Evolutionary conservation across 2,888 invertebrate genomes (phyloP), one percentile per base, ranked within the genome.

Genomic region (Mythimna ferrago): DNA sequence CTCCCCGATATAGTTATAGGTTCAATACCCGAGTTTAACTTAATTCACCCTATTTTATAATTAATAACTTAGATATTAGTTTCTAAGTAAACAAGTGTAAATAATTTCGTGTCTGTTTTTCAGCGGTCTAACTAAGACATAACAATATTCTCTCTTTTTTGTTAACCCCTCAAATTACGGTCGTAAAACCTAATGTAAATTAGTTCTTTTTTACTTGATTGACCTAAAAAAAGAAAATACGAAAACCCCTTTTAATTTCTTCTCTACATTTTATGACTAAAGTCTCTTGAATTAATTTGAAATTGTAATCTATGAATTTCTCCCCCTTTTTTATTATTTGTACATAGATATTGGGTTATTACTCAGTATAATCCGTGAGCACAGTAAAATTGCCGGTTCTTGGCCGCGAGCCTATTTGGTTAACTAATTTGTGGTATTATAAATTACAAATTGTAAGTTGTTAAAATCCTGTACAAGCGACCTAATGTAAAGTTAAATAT

Each of bases 401-500:
- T 84, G 81, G 84, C 77, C 56, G 58, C 58, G 64, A 60, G 82
- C 80, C 76, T 81, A 79, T 84, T 84, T 84, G 75, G 73, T 74
- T 81, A 76, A 80, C 84, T 82, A 84, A 84, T 84, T 84, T 84
- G 84, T 58, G 82, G 84, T 82, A 66, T 74, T 68, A 84, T 82
- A 84, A 74, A 84, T 84, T 84, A 65, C 70, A 57, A 79, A 76
- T 73, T 76, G 76, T 76, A 83, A 72, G 56, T 81, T 75, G 75
- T 60, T 73, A 73, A 73, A 32, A 78, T 77, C 77, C 73, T 75
- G 60, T 38, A 60, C 68, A 70, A 48, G 66, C 69, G 64, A 65
- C 60, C 67, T 71, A 73, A 73, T 82, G 65, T 62, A 71, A 72
- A 61, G 65, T 74, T 75, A 71, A 80, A 77, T 78, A 80, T 71